Evolutionary conservation across 2,797 vertebrate species (phyloP).

Genomic region (Meda fulgida): DNA sequence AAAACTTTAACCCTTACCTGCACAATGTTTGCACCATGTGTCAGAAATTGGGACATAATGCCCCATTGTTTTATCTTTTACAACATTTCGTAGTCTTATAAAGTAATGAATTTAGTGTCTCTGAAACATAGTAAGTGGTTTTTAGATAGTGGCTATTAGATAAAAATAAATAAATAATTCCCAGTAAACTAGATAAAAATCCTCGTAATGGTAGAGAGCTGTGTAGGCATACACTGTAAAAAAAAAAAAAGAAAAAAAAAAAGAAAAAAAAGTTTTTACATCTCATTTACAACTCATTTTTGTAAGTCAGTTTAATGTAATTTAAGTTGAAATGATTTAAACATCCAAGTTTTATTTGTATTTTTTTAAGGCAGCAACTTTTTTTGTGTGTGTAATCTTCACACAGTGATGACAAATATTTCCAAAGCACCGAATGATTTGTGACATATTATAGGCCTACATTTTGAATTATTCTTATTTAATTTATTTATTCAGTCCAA

Average conservation of each 20-base stretch:
- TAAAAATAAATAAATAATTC: not conserved
- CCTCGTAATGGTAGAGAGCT: not conserved
- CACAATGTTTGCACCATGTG: not conserved
- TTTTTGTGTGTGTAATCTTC: not conserved
- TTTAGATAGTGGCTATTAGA: not conserved
- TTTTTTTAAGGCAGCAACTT: too few relatives aligned
- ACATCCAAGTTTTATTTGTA: too few relatives aligned
- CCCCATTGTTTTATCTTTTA: not conserved
- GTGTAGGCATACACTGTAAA: not conserved
- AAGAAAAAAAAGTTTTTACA: too few relatives aligned
- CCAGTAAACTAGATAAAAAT: not conserved
- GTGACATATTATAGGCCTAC: not conserved
- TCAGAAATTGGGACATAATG: not conserved
- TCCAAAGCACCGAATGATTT: not conserved
- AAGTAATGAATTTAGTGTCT: not conserved
- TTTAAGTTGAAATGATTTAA: too few relatives aligned
- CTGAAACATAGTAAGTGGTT: not conserved
- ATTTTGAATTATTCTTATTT: not conserved
- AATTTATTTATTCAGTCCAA: not conserved
- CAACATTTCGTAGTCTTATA: not conserved
- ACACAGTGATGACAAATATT: not conserved
- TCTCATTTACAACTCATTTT: too few relatives aligned
- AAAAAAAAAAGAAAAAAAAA: too few relatives aligned
- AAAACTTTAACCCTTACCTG: slow-evolving; percentile 41
- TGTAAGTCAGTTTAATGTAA: too few relatives aligned